These are phyloP conservation scores for Papilio helenus DNA, from an alignment of 1,140 invertebrate species.

Conservation along the genomic window DNA sequence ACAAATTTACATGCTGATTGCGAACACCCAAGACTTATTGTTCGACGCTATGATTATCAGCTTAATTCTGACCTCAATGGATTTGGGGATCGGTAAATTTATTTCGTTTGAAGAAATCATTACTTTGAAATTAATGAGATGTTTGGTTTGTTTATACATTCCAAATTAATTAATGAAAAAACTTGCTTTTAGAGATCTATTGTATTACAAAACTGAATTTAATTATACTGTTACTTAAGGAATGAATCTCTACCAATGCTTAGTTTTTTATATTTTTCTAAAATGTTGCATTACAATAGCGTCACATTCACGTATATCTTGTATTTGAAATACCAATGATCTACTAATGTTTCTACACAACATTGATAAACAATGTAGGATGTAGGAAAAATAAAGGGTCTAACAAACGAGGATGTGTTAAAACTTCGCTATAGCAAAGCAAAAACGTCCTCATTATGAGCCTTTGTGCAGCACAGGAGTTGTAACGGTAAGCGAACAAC, in stretches of 20 bases:
- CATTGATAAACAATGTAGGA: background rate
- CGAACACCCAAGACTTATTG: constrained; percentile 79
- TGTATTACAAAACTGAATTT: background rate
- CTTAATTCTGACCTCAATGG: constrained; percentile 17
- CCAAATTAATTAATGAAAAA: background rate
- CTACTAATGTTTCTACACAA: background rate
- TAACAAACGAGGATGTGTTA: background rate
- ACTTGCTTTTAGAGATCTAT: background rate
- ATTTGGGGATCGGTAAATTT: background rate
- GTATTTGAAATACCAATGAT: too few species aligned
- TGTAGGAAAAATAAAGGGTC: background rate
- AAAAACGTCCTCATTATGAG: constrained; percentile 16
- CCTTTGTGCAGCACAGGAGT: constrained; percentile 18
- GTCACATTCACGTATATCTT: too few species aligned
- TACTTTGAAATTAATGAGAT: background rate
- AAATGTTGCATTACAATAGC: too few species aligned
- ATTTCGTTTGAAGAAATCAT: background rate
- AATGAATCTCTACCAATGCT: background rate
- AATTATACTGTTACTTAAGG: background rate
- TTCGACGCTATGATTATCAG: constrained; percentile 47
- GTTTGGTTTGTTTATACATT: background rate
- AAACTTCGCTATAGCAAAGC: constrained; percentile 12
- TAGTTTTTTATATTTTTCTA: background rate
- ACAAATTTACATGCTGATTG: constrained; percentile 81
- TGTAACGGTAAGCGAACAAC: background rate